Evolutionary conservation across 37 sponge, comb jelly and placozoan species (phyloP), one percentile per base, ranked within the genome.

Genomic region (Haliclona indistincta): DNA sequence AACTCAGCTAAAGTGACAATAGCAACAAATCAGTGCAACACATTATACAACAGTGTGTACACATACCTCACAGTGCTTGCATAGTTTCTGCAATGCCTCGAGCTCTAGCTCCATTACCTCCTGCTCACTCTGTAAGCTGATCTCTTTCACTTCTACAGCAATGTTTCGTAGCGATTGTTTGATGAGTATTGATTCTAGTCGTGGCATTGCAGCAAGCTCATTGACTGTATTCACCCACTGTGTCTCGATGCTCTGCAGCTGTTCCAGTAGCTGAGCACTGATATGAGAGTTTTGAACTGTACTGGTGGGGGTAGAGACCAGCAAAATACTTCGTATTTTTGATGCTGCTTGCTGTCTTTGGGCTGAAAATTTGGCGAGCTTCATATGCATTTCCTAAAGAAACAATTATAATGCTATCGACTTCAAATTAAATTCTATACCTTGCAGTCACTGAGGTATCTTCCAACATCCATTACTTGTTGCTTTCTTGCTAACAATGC

Each of bases 371-470:
- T 58, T 20, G 11, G 60, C 60, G 7, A 58, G 25, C n/a, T 58
- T 58, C 13, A n/a, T 6, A 58, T 58, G 42, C 67, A 35, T 38
- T 8, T 39, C 67, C 42, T 55, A 75, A 23, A 62, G 28, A 58
- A 22, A 42, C 33, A 40, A 35, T 39, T 42, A 75, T 26, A 75
- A 32, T 11, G 10, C 36, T 44, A 75, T 10, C 25, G 30, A 58
- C 22, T 58, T 6, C 6, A 25, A n/a, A 20, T 58, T 25, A n/a
- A 58, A n/a, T 58, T 58, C 26, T 11, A 10, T 33, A 83, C 83
- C 70, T 75, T 67, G 60, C 83, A 75, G 0, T 60, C 53, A 11
- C 43, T 53, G 2, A 83, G 62, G 70, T 83, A 75, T 0, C 55
- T 49, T 11, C 47, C 67, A 4, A 83, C 76, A 36, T 75, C 61